These are phyloP conservation scores for Crenichthys baileyi DNA, from an alignment of 2,797 vertebrate genomes.

Conservation along the genomic window DNA sequence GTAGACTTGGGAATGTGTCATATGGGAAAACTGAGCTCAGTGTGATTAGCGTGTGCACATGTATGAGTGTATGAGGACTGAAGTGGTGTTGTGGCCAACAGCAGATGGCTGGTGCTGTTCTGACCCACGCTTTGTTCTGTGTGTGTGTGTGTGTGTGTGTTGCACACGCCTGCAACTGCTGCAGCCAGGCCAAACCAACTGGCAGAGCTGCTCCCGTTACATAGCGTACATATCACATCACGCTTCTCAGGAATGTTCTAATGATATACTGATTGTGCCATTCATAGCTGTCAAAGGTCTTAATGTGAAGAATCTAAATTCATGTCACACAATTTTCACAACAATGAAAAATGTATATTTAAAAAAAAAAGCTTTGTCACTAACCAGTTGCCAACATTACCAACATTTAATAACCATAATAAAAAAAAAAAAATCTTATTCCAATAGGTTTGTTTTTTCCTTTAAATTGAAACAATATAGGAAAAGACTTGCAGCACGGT, in stretches of 20 bases:
- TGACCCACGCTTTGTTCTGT: constrained; percentile 54
- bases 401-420: constrained; percentile 3
- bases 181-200: constrained; percentile 63
- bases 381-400: background rate
- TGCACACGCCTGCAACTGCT: constrained; percentile 50
- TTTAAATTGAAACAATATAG: constrained; percentile 13
- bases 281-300: constrained; percentile 28
- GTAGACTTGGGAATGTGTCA: constrained; percentile 38
- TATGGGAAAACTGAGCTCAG: constrained; percentile 57
- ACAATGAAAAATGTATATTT: background rate
- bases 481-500: constrained; percentile 13
- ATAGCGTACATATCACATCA: constrained; percentile 52
- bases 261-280: constrained; percentile 46
- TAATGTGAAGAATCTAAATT: constrained; percentile 13
- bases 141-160: constrained; percentile 9
- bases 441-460: constrained; percentile 2
- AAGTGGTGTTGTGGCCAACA: constrained; percentile 44
- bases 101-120: constrained; percentile 72
- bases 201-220: constrained; percentile 70
- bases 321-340: background rate
- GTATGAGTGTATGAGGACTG: constrained; percentile 47
- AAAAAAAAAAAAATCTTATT: constrained; percentile 8
- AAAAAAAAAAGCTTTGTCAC: background rate
- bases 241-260: constrained; percentile 56
- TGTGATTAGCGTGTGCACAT: constrained; percentile 22